Base-by-base conservation (phyloP, 2,888 invertebrate species). In the Iphiclides podalirius region DNA sequence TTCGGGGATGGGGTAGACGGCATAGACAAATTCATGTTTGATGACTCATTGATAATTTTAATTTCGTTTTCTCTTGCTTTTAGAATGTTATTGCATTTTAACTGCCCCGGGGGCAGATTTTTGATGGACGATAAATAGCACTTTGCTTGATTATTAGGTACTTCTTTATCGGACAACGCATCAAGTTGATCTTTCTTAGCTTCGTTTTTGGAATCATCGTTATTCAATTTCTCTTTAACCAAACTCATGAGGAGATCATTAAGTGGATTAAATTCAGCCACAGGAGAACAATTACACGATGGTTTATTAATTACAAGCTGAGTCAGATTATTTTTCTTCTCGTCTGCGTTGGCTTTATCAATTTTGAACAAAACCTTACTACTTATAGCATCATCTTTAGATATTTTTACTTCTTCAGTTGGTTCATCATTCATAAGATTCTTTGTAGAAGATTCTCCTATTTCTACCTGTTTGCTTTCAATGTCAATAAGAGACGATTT, bases 61-160 rank as follows among this genome's bases (percentile, higher is more conserved):
- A 88, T 80, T 62, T 88, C 88, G 60, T 75, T 87, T 62, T 89
- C 81, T 63, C 90, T 91, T 80, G 96, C 96, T 91, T 98, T 98
- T 46, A 98, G 89, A 74, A 98, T 97, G 54, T 87, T 98, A 57
- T 87, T 98, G 84, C 98, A 98, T 84, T 98, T 98, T 54, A 98
- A 91, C 72, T 97, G 95, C 57, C 96, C 96, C 6, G 96, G 95
- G 37, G 97, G 96, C 52, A 97, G 91, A 14, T 95, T 93, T 65
- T 93, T 92, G 16, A 90, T 91, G 28, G 91, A 91, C 35, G 91
- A 81, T 59, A 92, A 87, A 59, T 93, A 91, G 70, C 92, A 89
- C 72, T 92, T 92, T 36, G 90, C 85, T 73, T 92, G 92, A 79
- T 94, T 94, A 69, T 94, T 94, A 48, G 93, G 93, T 60, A 93